Evolutionary conservation across 2,797 vertebrate species (phyloP).

Genomic region (Falco novaeseelandiae): DNA sequence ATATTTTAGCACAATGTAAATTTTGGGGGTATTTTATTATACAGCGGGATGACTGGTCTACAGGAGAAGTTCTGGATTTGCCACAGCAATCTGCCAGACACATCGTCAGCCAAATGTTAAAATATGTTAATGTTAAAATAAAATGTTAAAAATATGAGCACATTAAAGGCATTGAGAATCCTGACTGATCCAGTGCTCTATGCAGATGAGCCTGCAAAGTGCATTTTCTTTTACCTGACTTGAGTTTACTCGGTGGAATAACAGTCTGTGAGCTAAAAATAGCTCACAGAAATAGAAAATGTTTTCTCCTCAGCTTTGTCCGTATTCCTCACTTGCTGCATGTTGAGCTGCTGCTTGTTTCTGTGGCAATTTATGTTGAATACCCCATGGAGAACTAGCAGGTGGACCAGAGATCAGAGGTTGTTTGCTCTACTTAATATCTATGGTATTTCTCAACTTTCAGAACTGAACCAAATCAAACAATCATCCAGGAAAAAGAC

Average conservation of each 20-base stretch:
- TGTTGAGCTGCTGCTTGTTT: background rate
- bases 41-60: background rate
- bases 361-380: background rate
- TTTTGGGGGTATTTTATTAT: background rate
- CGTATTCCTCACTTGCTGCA: background rate
- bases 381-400: background rate
- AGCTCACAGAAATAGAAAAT: background rate
- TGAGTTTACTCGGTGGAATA: conserved; percentile 41
- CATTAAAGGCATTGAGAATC: conserved; percentile 6
- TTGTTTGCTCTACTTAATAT: background rate
- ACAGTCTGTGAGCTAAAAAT: conserved; percentile 57
- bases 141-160: background rate
- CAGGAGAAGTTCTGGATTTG: background rate
- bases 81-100: background rate
- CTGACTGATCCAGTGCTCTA: background rate
- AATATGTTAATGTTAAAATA: background rate
- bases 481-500: background rate
- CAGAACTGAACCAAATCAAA: background rate
- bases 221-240: conserved; percentile 54
- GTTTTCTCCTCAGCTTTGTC: background rate
- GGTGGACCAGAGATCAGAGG: background rate
- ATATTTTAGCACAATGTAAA: background rate
- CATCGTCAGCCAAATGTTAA: background rate
- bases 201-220: conserved; percentile 35
- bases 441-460: background rate